Conservation (phyloP, 2,797 vertebrate genomes). For the Schizothorax lantsangensis region DNA sequence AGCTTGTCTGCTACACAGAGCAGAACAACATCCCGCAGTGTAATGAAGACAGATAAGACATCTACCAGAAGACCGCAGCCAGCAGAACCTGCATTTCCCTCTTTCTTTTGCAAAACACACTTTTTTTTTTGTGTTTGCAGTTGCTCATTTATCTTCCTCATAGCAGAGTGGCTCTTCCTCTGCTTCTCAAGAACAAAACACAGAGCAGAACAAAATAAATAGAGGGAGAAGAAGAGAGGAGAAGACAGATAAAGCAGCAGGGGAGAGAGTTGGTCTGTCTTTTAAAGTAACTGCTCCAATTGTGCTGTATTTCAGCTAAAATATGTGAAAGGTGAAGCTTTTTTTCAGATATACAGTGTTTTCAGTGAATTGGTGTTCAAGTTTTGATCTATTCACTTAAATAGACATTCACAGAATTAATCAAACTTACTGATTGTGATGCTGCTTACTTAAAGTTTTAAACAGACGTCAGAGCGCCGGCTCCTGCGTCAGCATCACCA, state of each 20-base stretch:
- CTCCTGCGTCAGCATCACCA: too few relatives aligned
- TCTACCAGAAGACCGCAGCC: not conserved
- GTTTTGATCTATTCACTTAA: not conserved
- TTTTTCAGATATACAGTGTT: not conserved
- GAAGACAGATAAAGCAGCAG: slow-evolving; percentile 19
- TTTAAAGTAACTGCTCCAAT: slow-evolving; percentile 17
- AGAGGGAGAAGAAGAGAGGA: not conserved
- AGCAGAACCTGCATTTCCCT: slow-evolving; percentile 36
- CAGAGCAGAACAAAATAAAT: slow-evolving; percentile 42
- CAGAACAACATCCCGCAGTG: slow-evolving; percentile 36
- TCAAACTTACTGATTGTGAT: not conserved
- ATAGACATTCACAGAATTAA: not conserved
- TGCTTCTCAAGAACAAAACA: too few relatives aligned
- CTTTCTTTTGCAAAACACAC: too few relatives aligned
- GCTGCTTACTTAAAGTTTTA: not conserved
- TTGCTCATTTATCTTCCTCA: too few relatives aligned
- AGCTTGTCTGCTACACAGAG: too few relatives aligned
- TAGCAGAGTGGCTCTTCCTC: too few relatives aligned
- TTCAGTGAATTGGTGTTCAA: not conserved
- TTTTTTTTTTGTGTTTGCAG: slow-evolving; percentile 14
- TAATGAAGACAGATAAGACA: slow-evolving; percentile 47
- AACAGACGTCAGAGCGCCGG: not conserved
- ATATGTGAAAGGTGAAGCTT: not conserved
- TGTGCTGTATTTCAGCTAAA: not conserved
- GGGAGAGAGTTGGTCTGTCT: not conserved